Conservation (phyloP, 1,140 invertebrate species). For the Hypsibius dujardini region DNA sequence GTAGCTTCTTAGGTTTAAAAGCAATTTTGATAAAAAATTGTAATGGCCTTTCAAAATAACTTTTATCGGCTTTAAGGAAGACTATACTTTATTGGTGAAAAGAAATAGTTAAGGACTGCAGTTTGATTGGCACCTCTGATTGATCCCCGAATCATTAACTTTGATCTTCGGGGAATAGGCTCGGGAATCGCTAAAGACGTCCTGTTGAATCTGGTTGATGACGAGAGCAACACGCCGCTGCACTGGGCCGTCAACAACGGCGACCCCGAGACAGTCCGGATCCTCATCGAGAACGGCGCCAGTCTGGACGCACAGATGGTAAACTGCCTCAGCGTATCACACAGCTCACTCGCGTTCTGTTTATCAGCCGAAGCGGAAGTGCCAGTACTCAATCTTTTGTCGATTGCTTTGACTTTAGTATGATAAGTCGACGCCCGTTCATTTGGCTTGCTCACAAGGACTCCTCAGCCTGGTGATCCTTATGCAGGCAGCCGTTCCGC, state of each 20-base stretch:
- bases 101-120: no score
- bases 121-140: no score
- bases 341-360: neutral
- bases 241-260: conserved; percentile 15
- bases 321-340: neutral
- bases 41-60: no score
- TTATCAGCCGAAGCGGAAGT: neutral
- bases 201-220: conserved; percentile 2
- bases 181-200: neutral
- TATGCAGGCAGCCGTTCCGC: conserved; percentile 47
- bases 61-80: no score
- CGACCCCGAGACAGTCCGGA: neutral
- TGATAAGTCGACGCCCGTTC: conserved; percentile 66
- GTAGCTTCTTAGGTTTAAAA: no score
- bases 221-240: conserved; percentile 2
- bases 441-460: conserved; percentile 65
- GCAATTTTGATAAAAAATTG: no score
- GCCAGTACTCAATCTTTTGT: neutral
- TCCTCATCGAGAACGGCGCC: neutral
- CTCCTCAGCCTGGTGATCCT: conserved; percentile 64
- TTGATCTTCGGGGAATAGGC: neutral
- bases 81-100: no score
- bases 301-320: conserved; percentile 11
- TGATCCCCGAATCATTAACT: no score
- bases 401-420: conserved; percentile 39